Percentiles rank a stretch among this genome's conserved stretches.
Conservation (phyloP, 2,113 vertebrate species). For the Ovis canadensis region DNA sequence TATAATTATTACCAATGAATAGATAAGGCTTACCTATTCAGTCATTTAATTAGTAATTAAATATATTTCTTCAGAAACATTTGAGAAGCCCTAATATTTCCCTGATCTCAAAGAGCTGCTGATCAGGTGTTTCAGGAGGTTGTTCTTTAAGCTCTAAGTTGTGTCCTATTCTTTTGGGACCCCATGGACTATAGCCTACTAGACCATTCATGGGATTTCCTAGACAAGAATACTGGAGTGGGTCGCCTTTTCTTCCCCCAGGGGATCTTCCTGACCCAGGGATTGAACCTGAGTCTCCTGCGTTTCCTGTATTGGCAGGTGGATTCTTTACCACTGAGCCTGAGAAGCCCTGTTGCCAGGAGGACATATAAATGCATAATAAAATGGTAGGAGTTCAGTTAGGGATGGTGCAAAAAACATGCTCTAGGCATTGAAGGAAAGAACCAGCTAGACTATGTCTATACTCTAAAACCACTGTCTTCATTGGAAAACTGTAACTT, state of each 20-base stretch:
- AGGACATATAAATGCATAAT: background rate
- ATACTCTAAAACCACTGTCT: background rate
- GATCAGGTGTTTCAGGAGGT: background rate
- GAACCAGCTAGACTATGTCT: background rate
- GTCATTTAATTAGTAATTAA: background rate
- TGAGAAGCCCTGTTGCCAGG: background rate
- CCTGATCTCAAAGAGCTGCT: background rate
- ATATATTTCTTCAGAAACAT: background rate
- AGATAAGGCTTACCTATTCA: background rate
- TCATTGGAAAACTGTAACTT: background rate
- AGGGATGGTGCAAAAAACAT: background rate
- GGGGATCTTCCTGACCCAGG: background rate
- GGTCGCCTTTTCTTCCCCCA: background rate
- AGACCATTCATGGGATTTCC: background rate
- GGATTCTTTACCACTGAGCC: background rate
- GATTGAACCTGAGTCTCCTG: background rate
- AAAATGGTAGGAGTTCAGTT: background rate
- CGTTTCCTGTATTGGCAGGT: background rate
- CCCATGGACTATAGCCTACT: background rate
- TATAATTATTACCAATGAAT: background rate
- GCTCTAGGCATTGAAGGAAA: background rate
- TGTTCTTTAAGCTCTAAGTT: background rate
- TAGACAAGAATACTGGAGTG: background rate
- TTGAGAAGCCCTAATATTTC: background rate
- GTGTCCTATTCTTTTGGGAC: background rate